Conservation (phyloP, 2,888 invertebrate species). For the Conchocele bisecta region DNA sequence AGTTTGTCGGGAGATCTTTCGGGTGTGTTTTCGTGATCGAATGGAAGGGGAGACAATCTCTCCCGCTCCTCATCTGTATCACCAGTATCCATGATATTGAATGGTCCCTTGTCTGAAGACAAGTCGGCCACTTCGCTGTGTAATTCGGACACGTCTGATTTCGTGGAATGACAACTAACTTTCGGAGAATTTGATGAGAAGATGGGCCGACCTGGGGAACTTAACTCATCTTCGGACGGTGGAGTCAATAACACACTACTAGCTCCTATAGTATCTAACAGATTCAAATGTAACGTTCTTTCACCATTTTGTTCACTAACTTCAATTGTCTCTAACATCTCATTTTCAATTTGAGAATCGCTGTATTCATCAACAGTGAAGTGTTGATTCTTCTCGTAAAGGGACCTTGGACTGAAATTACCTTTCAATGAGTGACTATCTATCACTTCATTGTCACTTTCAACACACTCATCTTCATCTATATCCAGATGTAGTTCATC, state of each 20-base stretch:
- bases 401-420: conserved; percentile 73
- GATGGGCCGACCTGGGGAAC: conserved; percentile 25
- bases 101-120: background rate
- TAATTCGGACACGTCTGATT: conserved; percentile 54
- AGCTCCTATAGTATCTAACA: no score
- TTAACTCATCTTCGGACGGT: conserved; percentile 62
- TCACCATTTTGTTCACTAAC: no score
- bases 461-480: conserved; percentile 51
- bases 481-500: conserved; percentile 43
- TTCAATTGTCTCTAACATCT: no score
- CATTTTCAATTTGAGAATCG: no score
- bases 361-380: conserved; percentile 32
- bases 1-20: conserved; percentile 60
- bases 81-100: background rate
- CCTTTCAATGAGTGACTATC: conserved; percentile 67
- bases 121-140: conserved; percentile 45
- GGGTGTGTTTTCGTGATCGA: conserved; percentile 45
- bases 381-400: conserved; percentile 66
- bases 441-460: conserved; percentile 31
- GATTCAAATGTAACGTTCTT: no score
- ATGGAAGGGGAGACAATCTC: conserved; percentile 57
- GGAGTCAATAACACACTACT: conserved; percentile 70
- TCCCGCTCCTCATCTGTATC: conserved; percentile 60
- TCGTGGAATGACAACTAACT: conserved; percentile 46
- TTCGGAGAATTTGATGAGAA: conserved; percentile 14